phyloP scores from a whole-genome alignment of 2,888 invertebrate species.

The Platycheirus rosarum region DNA sequence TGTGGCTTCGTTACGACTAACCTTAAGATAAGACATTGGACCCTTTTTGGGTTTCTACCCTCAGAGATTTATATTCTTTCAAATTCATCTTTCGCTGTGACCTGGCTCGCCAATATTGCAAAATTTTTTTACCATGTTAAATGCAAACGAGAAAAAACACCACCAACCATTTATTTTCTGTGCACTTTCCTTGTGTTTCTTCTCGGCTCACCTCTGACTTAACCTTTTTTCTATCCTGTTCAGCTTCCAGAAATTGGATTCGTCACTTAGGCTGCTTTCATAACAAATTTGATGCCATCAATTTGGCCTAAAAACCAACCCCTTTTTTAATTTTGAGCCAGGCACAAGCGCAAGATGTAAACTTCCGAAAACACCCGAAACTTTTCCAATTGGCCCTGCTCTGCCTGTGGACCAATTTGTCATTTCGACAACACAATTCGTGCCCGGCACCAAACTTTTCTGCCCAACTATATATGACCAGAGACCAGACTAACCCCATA shows the following conservation, averaged over 20 bases:
- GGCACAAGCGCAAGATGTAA: conserved; percentile 52
- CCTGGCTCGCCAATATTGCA: conserved; percentile 16
- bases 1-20: neutral
- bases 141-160: conserved; percentile 6
- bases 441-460: conserved; percentile 26
- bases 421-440: conserved; percentile 65
- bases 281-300: conserved; percentile 68
- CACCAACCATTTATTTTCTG: conserved; percentile 36
- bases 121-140: conserved; percentile 37
- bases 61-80: conserved; percentile 4
- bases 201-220: neutral
- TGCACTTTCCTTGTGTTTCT: conserved; percentile 45
- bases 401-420: conserved; percentile 72
- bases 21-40: neutral
- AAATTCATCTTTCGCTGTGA: conserved; percentile 20
- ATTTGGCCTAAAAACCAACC: conserved; percentile 59
- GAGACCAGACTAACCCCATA: conserved; percentile 1
- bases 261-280: conserved; percentile 67
- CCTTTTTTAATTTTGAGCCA: conserved; percentile 17
- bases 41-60: neutral
- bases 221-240: conserved; percentile 3
- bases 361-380: conserved; percentile 56
- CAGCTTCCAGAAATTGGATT: conserved; percentile 58
- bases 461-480: conserved; percentile 24
- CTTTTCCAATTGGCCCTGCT: conserved; percentile 70